Evolutionary conservation across 2,113 vertebrate genomes (phyloP).

Genomic region (Heptranchias perlo): DNA sequence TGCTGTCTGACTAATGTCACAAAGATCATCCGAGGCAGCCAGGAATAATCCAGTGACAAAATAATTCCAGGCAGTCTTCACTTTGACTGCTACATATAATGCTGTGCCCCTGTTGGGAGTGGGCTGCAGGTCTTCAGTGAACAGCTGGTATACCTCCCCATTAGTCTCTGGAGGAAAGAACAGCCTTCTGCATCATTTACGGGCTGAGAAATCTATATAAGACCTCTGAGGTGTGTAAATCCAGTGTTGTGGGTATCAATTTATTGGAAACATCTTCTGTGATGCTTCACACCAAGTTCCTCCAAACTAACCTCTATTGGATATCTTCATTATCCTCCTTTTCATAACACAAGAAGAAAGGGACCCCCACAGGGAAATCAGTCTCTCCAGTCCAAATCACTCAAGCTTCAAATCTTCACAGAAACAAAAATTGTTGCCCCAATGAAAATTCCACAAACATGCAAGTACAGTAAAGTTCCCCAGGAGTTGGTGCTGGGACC

Average conservation of each 20-base stretch:
- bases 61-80: neutral
- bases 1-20: neutral
- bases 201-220: neutral
- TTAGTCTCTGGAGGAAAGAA: neutral
- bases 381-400: too few species aligned
- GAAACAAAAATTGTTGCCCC: too few species aligned
- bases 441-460: too few species aligned
- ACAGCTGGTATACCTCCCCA: neutral
- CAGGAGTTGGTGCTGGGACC: too few species aligned
- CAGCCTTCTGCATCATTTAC: neutral
- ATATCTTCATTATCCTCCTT: neutral
- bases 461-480: too few species aligned
- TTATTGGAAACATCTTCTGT: neutral
- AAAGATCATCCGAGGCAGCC: neutral
- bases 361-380: neutral
- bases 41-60: neutral
- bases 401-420: neutral
- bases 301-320: neutral
- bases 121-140: neutral
- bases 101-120: neutral
- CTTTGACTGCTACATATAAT: neutral
- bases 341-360: neutral
- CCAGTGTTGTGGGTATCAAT: neutral
- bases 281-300: neutral
- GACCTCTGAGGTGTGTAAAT: neutral